Conservation (phyloP, 2,888 invertebrate species). For the Pinctada fucata region DNA sequence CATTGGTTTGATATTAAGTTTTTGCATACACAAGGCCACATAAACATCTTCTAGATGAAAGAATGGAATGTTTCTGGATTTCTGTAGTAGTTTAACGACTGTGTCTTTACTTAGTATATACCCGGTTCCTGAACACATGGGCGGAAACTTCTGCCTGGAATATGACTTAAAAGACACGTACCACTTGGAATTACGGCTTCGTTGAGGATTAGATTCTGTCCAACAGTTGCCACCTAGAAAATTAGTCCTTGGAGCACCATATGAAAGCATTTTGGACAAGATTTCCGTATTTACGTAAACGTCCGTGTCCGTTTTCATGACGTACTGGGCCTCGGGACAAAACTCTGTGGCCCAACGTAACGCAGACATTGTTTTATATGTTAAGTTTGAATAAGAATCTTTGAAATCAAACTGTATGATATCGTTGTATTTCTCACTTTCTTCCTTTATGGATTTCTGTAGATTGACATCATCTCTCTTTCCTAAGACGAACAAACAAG, state of each 20-base stretch:
- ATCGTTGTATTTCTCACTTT: conserved; percentile 35
- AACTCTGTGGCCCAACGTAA: conserved; percentile 42
- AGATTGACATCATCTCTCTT: conserved; percentile 59
- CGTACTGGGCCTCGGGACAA: conserved; percentile 39
- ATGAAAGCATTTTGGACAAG: conserved; percentile 54
- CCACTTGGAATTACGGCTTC: conserved; percentile 62
- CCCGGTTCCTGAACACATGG: conserved; percentile 66
- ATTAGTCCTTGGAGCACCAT: conserved; percentile 41
- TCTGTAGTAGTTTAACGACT: conserved; percentile 42
- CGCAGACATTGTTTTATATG: conserved; percentile 50
- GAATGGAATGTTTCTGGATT: conserved; percentile 60
- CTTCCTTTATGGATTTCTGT: conserved; percentile 14
- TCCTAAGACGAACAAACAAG: conserved; percentile 57
- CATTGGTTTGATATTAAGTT: conserved; percentile 47
- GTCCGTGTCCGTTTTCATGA: conserved; percentile 59
- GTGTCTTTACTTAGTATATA: conserved; percentile 61
- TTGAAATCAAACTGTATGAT: conserved; percentile 46
- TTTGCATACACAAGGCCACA: conserved; percentile 59
- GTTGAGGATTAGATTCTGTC: conserved; percentile 57
- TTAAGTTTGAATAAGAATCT: conserved; percentile 50
- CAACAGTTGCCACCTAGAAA: conserved; percentile 65
- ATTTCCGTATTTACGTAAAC: conserved; percentile 60
- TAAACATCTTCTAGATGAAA: conserved; percentile 69
- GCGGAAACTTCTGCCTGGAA: conserved; percentile 51
- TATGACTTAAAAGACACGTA: conserved; percentile 59